Conservation (phyloP, 1,140 invertebrate species). For the Hyposmocoma kahamanoa region DNA sequence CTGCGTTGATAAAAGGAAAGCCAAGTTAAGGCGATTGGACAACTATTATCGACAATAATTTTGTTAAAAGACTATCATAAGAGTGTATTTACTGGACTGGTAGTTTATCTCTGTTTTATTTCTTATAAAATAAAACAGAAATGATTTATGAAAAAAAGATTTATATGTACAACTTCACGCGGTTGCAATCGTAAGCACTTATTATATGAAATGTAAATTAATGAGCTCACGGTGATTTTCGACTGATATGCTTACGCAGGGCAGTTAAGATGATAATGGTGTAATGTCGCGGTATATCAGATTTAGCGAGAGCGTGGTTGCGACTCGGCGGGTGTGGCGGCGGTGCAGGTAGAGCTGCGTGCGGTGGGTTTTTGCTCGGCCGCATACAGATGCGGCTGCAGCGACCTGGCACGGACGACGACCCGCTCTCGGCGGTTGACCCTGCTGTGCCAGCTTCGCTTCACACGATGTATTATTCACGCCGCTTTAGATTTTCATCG, state of each 20-base stretch:
- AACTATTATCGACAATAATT: too few relatives aligned
- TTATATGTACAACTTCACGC: too few relatives aligned
- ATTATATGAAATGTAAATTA: too few relatives aligned
- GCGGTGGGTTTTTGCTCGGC: constrained; percentile 43
- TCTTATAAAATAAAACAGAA: too few relatives aligned
- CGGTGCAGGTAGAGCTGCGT: background rate
- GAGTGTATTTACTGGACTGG: too few relatives aligned
- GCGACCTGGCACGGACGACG: constrained; percentile 37
- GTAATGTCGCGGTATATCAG: constrained; percentile 29
- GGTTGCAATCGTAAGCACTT: too few relatives aligned
- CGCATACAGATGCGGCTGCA: constrained; percentile 45
- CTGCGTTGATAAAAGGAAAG: too few relatives aligned
- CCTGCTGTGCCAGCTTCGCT: constrained; percentile 16
- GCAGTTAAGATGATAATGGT: constrained; percentile 31
- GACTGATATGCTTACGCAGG: background rate
- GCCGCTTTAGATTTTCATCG: constrained; percentile 6
- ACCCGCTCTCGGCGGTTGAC: constrained; percentile 52
- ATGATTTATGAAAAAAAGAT: too few relatives aligned
- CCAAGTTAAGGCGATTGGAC: too few relatives aligned
- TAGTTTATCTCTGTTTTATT: too few relatives aligned
- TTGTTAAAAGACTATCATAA: too few relatives aligned
- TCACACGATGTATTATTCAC: background rate
- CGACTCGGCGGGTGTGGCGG: background rate
- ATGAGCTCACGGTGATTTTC: background rate
- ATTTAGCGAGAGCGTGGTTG: constrained; percentile 19